Conservation (phyloP, 92 coral and sea anemone genomes). For the Zoanthus sociatus region DNA sequence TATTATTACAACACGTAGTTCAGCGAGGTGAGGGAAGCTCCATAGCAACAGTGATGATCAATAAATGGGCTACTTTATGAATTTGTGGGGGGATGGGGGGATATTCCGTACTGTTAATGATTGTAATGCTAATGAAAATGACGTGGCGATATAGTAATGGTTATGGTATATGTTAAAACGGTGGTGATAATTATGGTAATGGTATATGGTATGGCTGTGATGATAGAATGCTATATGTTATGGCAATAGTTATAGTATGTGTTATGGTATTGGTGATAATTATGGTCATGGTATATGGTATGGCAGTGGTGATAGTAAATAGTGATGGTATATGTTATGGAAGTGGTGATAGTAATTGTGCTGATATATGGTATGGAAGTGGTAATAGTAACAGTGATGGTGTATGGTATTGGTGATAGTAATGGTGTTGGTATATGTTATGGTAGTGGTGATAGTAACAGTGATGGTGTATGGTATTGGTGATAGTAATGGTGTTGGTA, state of each 20-base stretch:
- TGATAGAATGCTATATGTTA: neutral
- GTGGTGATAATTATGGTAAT: neutral
- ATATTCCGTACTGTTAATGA: neutral
- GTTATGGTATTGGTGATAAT: neutral
- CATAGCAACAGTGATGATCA: too few relatives aligned
- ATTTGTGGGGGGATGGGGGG: too few relatives aligned
- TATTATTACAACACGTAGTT: constrained; percentile 74
- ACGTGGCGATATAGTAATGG: neutral
- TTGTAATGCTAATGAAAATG: neutral
- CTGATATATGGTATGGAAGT: too few relatives aligned
- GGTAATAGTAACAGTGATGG: neutral
- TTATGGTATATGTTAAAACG: too few relatives aligned
- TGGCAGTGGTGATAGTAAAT: neutral
- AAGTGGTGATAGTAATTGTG: neutral
- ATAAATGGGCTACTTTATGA: too few relatives aligned
- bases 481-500: too few relatives aligned
- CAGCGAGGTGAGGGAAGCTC: constrained; percentile 25
- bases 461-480: too few relatives aligned
- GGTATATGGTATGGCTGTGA: neutral
- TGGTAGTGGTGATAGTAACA: too few relatives aligned
- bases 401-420: neutral
- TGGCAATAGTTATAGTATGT: neutral
- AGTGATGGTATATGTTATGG: neutral
- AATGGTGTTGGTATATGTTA: neutral
- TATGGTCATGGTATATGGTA: neutral